Evolutionary conservation across 2,113 vertebrate genomes (phyloP).

Genomic region (Semnornis frantzii): DNA sequence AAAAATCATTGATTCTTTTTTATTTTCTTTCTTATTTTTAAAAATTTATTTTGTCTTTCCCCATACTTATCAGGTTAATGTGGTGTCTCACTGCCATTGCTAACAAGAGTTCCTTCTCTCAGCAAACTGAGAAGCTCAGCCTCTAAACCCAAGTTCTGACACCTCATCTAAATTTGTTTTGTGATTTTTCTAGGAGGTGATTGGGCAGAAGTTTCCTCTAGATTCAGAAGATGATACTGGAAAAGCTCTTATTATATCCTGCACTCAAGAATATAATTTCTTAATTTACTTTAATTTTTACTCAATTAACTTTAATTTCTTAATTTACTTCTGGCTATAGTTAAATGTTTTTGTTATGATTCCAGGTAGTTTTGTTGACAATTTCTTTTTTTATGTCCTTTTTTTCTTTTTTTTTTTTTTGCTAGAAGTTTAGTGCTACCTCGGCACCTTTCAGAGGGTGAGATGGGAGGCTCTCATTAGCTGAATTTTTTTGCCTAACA

Average conservation of each 20-base stretch:
- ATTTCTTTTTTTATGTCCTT: background rate
- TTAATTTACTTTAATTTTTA: background rate
- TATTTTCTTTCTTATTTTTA: background rate
- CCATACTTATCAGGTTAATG: background rate
- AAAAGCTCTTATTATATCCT: background rate
- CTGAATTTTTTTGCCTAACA: background rate
- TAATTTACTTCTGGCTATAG: background rate
- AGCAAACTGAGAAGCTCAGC: background rate
- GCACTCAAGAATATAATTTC: background rate
- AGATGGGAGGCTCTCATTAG: background rate
- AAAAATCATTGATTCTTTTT: background rate
- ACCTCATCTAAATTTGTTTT: background rate
- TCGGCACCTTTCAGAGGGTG: background rate
- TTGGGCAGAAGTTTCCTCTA: background rate
- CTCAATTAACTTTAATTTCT: no score
- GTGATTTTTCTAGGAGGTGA: background rate
- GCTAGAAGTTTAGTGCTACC: background rate
- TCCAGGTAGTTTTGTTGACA: background rate
- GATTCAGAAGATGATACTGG: background rate
- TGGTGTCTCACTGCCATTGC: background rate
- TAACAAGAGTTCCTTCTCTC: background rate
- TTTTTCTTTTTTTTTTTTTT: background rate
- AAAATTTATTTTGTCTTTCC: background rate
- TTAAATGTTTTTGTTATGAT: background rate
- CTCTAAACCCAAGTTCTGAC: background rate